A percentile compares a stretch with the other conserved stretches of the same genome.
Conservation (phyloP, 2,113 vertebrate genomes). For the human region GRCh38 chr11:64385501-64386000, state of each 20-base stretch:
- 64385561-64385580: accelerated
- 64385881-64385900: not conserved
- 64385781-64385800: not conserved
- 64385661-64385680: not conserved
- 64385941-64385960: not conserved
- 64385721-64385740: not conserved
- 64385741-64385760: not conserved
- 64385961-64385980: not conserved
- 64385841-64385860: not conserved
- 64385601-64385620: not conserved
- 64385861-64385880: accelerated
- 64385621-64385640: not conserved
- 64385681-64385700: accelerated
- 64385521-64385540: not conserved
- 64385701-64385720: too few species aligned
- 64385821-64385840: too few species aligned
- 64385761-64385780: not conserved
- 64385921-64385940: not conserved
- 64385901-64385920: too few species aligned
- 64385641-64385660: accelerated
- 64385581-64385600: accelerated
- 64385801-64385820: not conserved
- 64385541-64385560: not conserved
- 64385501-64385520: not conserved
- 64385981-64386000: not conserved